A percentile compares a stretch with the other conserved stretches of the same genome.
Conservation (phyloP, 2,113 vertebrate species). For the Eudorcas thomsonii region DNA sequence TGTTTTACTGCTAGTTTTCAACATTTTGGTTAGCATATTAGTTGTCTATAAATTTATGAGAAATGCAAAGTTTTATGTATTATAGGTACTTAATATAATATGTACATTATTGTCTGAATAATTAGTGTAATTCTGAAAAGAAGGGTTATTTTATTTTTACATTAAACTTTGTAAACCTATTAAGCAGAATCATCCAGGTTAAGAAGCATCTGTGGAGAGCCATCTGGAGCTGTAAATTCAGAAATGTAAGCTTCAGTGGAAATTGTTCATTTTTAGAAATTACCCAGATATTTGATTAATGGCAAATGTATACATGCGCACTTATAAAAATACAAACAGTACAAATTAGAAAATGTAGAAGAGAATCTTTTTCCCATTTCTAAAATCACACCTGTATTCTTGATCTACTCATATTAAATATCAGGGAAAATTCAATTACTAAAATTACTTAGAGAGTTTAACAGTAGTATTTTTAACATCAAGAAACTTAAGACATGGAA, state of each 20-base stretch:
- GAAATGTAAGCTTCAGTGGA: not conserved
- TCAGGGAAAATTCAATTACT: not conserved
- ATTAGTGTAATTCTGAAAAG: not conserved
- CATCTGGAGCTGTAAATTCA: conserved; percentile 12
- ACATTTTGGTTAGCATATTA: not conserved
- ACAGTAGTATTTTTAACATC: not conserved
- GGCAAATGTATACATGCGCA: not conserved
- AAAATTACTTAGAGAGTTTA: not conserved
- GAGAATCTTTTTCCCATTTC: not conserved
- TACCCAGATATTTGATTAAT: not conserved
- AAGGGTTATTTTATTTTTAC: not conserved
- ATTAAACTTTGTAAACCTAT: not conserved
- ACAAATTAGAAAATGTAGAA: not conserved
- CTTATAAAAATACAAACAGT: not conserved
- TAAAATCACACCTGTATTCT: not conserved
- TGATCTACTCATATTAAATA: not conserved
- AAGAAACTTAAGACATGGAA: not conserved
- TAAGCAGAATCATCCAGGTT: not conserved
- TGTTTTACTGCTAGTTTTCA: not conserved
- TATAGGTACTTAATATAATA: not conserved
- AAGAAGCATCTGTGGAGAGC: not conserved
- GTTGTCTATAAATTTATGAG: not conserved
- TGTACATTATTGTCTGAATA: not conserved
- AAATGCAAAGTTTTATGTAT: not conserved
- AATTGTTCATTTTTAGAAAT: conserved; percentile 20